Base-by-base conservation (phyloP, 2,113 vertebrate species). In the Mandrillus leucophaeus region DNA sequence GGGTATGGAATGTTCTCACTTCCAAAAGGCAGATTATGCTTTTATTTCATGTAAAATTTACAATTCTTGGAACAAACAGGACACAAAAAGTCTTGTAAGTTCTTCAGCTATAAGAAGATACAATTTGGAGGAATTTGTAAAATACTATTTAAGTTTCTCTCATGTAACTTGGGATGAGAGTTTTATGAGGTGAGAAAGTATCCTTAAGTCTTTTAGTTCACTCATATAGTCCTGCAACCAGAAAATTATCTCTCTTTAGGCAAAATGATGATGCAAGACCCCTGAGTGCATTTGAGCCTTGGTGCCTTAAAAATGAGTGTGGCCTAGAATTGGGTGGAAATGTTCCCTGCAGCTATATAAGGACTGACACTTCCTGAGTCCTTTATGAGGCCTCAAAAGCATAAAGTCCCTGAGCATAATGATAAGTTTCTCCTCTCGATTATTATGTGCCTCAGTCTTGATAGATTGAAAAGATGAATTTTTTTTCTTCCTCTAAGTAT, bases 11-110 rank as follows among this genome's bases (percentile, higher is more conserved):
- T 84, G 38, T 87, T 92, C 59, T 82, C 45, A 50, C 73, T 95
- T 98, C 66, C 81, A 92, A 96, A 94, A 90, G 84, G 82, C 61
- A 59, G 84, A 50, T 59, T 78, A 30, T 75, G 66, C 83, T 96
- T 97, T 96, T 88, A 79, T 94, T 96, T 96, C 92, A 90, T 80
- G 5, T 85, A 93, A 96, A 92, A 95, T 50, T 57, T 66, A 89
- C 61, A 88, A 79, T 96, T 95, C 73, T 87, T 96, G 76, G 86
- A 97, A 88, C 64, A 95, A 95, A 88, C 70, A 52, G 8, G 92
- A 92, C 43, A 82, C 30, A 50, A 40, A 97, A 95, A 91, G 3
- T 95, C 79, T 86, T 50, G 12, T 57, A 83, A n/a, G 0, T 79
- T 92, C 57, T 87, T 88, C 76, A 40, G 18, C 85, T 88, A 57